A percentile compares a stretch with the other conserved stretches of the same genome.
These are phyloP conservation scores for Luperina testacea DNA, from an alignment of 2,888 invertebrate genomes.

Conservation along the genomic window DNA sequence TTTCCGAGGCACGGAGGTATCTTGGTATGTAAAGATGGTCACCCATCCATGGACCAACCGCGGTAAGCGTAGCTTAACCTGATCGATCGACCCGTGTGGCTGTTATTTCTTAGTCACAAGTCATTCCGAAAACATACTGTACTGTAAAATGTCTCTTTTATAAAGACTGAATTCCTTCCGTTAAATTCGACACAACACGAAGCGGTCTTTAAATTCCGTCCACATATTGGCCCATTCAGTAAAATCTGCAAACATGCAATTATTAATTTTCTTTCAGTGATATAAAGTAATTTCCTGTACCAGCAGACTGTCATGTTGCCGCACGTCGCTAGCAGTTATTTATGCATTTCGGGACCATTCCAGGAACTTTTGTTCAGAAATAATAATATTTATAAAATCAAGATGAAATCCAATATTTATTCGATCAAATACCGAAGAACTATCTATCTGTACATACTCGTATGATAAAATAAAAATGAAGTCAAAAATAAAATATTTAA, in stretches of 20 bases:
- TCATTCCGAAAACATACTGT: no score
- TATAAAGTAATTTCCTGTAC: constrained; percentile 20
- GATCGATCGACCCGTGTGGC: no score
- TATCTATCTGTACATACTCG: not conserved
- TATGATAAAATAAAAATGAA: not conserved
- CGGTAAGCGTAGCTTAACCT: no score
- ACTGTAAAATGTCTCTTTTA: no score
- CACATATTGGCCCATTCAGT: not conserved
- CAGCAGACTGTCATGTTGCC: not conserved
- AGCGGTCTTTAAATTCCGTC: not conserved
- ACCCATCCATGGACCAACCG: no score
- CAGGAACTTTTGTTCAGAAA: not conserved
- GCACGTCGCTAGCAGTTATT: constrained; percentile 5
- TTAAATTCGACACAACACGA: not conserved
- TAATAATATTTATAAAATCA: constrained; percentile 9
- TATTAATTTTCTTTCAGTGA: constrained; percentile 23
- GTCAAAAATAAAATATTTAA: not conserved
- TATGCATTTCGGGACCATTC: constrained; percentile 1
- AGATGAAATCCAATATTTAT: not conserved
- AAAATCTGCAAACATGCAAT: constrained; percentile 17
- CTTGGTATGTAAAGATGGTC: no score
- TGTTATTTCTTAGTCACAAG: no score
- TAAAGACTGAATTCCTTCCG: not conserved
- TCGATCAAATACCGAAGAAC: not conserved
- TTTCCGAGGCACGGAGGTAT: no score